Percentiles rank a stretch among this genome's conserved stretches.
phyloP scores from a whole-genome alignment of 2,888 invertebrate genomes.

The Lathronympha strigana region DNA sequence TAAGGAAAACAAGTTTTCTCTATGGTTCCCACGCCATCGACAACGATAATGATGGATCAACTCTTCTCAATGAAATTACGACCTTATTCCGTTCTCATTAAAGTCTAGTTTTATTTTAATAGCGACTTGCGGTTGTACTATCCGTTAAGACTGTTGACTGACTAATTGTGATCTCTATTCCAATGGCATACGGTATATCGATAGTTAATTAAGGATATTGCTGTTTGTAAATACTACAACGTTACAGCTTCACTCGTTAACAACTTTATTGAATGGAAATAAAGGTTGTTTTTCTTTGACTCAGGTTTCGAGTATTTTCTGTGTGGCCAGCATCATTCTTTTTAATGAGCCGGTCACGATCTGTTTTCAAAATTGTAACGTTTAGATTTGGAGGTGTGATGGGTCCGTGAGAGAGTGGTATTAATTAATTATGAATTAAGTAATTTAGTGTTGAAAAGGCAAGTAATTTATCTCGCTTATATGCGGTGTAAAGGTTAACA shows the following conservation, averaged over 20 bases:
- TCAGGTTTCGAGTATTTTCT: background rate
- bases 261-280: background rate
- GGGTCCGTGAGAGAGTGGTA: constrained; percentile 11
- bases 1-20: constrained; percentile 31
- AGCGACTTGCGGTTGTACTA: background rate
- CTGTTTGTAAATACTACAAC: too few relatives aligned
- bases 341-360: constrained; percentile 50
- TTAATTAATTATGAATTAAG: background rate
- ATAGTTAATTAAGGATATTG: too few relatives aligned
- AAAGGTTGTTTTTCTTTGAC: background rate
- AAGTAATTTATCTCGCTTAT: background rate
- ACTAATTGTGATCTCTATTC: too few relatives aligned
- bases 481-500: too few relatives aligned
- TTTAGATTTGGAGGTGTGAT: constrained; percentile 21
- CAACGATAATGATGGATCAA: constrained; percentile 38
- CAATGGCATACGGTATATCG: too few relatives aligned
- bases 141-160: too few relatives aligned
- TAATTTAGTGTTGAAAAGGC: background rate
- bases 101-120: constrained; percentile 1
- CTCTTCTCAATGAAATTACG: constrained; percentile 15
- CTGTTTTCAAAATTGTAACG: constrained; percentile 37
- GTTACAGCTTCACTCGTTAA: background rate
- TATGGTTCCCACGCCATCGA: constrained; percentile 36
- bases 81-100: background rate
- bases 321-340: constrained; percentile 48